Conservation (phyloP, 2,113 vertebrate species). For the Heptranchias perlo region DNA sequence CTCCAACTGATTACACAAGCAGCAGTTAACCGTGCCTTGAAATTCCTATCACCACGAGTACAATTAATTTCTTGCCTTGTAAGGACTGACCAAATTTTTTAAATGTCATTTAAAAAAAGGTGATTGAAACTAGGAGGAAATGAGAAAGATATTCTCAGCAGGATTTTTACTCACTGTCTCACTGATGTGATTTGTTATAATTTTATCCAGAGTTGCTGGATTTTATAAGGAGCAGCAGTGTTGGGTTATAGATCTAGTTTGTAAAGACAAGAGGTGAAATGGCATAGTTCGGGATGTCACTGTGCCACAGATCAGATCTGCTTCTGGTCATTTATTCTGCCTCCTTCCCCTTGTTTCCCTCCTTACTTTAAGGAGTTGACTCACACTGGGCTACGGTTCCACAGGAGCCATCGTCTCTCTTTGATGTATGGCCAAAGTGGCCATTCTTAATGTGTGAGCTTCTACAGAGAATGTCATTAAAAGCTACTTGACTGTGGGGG, state of each 20-base stretch:
- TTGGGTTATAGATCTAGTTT: neutral
- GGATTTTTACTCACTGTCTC: neutral
- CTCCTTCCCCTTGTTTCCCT: neutral
- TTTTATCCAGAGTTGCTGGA: conserved; percentile 38
- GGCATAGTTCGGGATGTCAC: neutral
- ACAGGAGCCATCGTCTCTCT: neutral
- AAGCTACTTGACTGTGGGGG: neutral
- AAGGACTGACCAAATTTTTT: neutral
- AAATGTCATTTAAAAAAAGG: neutral
- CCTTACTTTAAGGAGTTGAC: neutral
- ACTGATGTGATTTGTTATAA: conserved; percentile 40
- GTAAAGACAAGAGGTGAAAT: neutral
- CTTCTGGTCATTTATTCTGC: neutral
- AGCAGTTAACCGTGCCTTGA: neutral
- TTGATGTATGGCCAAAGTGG: neutral
- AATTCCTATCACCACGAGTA: neutral
- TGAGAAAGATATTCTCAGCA: neutral
- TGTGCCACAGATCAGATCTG: too few species aligned
- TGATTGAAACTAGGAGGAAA: neutral
- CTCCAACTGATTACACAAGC: conserved; percentile 4
- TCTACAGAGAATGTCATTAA: neutral
- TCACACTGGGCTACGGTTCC: neutral
- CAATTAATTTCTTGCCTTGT: conserved; percentile 5
- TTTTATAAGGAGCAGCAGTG: neutral
- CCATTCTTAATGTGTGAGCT: neutral